These are phyloP conservation scores for Gryllus longicercus DNA, from an alignment of 2,888 invertebrate species.

Conservation along the genomic window DNA sequence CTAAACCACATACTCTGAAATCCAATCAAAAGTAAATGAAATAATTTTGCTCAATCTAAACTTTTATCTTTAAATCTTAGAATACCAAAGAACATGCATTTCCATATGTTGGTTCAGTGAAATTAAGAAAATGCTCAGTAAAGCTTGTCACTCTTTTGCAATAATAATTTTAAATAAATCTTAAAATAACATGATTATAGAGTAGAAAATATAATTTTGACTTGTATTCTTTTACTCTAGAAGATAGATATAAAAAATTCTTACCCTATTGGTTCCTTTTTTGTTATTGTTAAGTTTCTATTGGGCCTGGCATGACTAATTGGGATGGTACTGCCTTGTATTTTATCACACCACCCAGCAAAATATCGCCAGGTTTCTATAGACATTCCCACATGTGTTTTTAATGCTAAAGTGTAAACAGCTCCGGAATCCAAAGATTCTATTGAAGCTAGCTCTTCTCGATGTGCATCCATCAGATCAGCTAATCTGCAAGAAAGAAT, in stretches of 20 bases:
- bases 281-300: conserved; percentile 81
- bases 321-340: conserved; percentile 87
- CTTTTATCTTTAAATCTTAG: too few relatives aligned
- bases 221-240: neutral
- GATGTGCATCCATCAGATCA: conserved; percentile 90
- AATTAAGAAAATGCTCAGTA: too few relatives aligned
- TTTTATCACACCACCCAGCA: conserved; percentile 96
- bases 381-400: conserved; percentile 97
- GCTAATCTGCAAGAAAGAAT: conserved; percentile 63
- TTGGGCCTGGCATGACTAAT: conserved; percentile 90
- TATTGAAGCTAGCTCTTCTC: conserved; percentile 91
- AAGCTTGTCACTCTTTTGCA: too few relatives aligned
- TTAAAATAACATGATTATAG: too few relatives aligned
- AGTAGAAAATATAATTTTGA: neutral
- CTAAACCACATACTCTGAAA: conserved; percentile 78
- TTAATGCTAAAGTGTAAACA: conserved; percentile 92
- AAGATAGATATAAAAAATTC: conserved; percentile 35
- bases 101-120: too few relatives aligned
- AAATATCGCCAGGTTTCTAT: conserved; percentile 96
- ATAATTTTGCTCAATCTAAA: too few relatives aligned
- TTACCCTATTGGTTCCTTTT: conserved; percentile 84
- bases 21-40: neutral
- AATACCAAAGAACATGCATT: neutral
- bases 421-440: conserved; percentile 94
- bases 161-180: too few relatives aligned